Evolutionary conservation across 2,113 vertebrate species (phyloP), one percentile per base, ranked within the genome.

Genomic region (Neoarius graeffei): DNA sequence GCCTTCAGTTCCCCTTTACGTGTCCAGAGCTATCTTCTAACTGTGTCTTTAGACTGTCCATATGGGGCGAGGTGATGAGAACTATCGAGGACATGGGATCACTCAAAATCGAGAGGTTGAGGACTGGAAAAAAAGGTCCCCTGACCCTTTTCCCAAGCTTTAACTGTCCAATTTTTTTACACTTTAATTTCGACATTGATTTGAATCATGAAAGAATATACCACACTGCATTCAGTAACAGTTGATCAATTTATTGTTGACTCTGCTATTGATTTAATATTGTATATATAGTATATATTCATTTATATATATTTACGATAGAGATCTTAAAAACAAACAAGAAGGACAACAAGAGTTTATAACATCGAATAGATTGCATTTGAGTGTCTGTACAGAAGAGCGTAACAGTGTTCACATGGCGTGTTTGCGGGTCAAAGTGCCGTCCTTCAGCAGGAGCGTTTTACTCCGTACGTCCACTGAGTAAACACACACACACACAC

Each of bases 381-480:
- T 91, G 92, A 69, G 89, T 87, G 64, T 84, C 52, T 85, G 91
- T 92, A 92, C 91, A 91, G 5, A 5, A 89, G 91, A 88, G 62
- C 73, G 84, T 91, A 80, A 85, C 88, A 85, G 81, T 90, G 86
- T 91, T 84, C 59, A 91, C 85, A 91, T 92, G 84, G 71, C 87
- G 89, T 91, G 84, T 92, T 92, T 93, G 89, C 90, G 71, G 82
- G 89, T 93, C 95, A 95, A 95, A 96, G 95, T 95, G 94, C 93
- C 93, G 88, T 90, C 91, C 88, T 74, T 74, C 86, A 85, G 76
- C 87, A 90, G 88, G 64, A 91, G 87, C 90, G 84, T 42, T 13
- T 80, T 90, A 86, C 88, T 48, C 87, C 90, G 91, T 87, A 91
- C 87, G 91, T 79, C 91, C 77, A n/a, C 48, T 1, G 0, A 67